A percentile compares a stretch with the other conserved stretches of the same genome.
phyloP scores from a whole-genome alignment of 2,888 invertebrate species.

The Coelogynopora nodosa region DNA sequence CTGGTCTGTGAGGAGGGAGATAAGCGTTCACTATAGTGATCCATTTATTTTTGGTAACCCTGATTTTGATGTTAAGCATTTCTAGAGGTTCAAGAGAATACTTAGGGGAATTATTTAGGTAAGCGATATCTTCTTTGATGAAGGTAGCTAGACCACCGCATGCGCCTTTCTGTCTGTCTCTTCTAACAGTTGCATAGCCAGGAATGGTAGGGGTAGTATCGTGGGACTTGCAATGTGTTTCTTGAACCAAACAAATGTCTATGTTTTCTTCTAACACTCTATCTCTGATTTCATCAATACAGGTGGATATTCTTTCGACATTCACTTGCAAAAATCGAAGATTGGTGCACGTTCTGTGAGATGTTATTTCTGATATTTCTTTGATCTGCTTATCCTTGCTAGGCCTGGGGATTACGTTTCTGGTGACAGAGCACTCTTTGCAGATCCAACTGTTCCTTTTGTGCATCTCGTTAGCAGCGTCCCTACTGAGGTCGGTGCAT shows the following conservation, averaged over 20 bases:
- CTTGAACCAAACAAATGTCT: background rate
- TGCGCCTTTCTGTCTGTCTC: background rate
- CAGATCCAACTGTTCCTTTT: background rate
- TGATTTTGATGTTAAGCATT: background rate
- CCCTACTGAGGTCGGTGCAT: background rate
- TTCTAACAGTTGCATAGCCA: background rate
- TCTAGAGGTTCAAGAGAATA: background rate
- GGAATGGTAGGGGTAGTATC: background rate
- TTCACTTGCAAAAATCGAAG: background rate
- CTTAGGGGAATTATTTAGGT: background rate
- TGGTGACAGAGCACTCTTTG: background rate
- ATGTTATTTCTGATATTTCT: background rate
- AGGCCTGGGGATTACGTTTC: background rate
- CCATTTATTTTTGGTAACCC: background rate
- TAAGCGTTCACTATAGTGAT: background rate
- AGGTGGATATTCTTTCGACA: background rate
- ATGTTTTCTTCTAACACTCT: background rate
- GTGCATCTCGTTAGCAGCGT: background rate
- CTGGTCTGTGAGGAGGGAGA: background rate
- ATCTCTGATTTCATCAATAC: background rate
- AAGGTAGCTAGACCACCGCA: background rate
- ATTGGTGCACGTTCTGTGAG: background rate
- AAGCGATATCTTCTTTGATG: constrained; percentile 1
- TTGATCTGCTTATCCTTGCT: background rate
- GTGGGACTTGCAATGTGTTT: no score